Base-by-base conservation (phyloP, 2,797 vertebrate species). In the Muscicapa striata region DNA sequence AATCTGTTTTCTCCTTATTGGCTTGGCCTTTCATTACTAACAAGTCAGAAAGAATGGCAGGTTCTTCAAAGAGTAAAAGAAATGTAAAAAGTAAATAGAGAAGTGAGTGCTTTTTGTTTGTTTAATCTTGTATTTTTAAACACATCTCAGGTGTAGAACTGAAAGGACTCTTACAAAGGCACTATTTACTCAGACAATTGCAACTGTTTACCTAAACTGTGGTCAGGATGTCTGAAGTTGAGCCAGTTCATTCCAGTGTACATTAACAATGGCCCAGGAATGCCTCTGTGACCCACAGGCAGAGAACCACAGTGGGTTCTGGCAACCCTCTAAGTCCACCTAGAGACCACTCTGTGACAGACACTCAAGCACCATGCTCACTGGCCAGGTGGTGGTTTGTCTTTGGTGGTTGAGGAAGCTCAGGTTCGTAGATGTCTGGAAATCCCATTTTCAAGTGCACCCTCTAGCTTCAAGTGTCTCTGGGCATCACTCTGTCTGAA, bases 1-100 rank as follows among this genome's bases (percentile, higher is more conserved):
- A 91, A 94, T 82, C 8, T 13, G 24, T 87, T 92, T 91, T 70
- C 55, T 87, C 64, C 36, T 70, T 84, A 61, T 45, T 87, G 45
- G 67, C 19, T 91, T 82, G 74, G n/a, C 45, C 67, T 94, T 89
- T 90, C 32, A 51, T 27, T 90, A 59, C 69, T 67, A 77, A 75
- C 22, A 84, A 90, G 41, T 91, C 77, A 80, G 59, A 87, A 93
- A n/a, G 59, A 88, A 91, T 17, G 52, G 79, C 64, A 70, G 57
- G 55, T 49, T 91, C 88, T 88, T 52, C 64, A 84, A 59, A 90
- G 63, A 36, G 27, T n/a, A 45, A 83, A 93, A 76, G 7, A 84
- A 68, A 69, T 43, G 7, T 7, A 3, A 54, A 92, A 93, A 75
- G 36, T 48, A 87, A 89, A 92, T 20, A 83, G 43, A 61, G 75